Evolutionary conservation across 64 coral and sea anemone genomes (phyloP).

Genomic region (Anthopleura sola): DNA sequence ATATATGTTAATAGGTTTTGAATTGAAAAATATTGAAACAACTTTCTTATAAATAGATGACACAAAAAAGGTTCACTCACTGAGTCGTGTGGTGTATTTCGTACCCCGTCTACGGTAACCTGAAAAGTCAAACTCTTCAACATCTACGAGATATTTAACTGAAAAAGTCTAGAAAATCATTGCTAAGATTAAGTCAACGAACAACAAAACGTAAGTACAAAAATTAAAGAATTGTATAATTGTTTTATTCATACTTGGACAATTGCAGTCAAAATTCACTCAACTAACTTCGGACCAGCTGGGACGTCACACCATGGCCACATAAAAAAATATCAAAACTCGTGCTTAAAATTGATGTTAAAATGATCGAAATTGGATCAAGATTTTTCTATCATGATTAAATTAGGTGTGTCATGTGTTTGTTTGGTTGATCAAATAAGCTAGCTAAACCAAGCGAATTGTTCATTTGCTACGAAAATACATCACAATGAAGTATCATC

Average conservation of each 20-base stretch:
- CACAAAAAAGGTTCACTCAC: not conserved
- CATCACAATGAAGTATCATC: too few species aligned
- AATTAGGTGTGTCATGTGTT: too few species aligned
- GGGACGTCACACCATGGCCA: not conserved
- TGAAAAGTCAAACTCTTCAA: too few species aligned
- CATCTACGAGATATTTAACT: too few species aligned
- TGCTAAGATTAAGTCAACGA: not conserved
- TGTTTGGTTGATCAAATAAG: too few species aligned
- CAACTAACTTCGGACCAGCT: not conserved
- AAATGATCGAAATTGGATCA: too few species aligned
- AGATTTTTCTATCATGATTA: too few species aligned
- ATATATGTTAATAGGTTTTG: not conserved
- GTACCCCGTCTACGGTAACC: too few species aligned
- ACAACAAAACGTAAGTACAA: not conserved
- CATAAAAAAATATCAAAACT: not conserved
- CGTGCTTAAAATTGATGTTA: not conserved
- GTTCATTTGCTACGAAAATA: too few species aligned
- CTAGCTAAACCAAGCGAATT: too few species aligned
- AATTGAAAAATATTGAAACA: not conserved
- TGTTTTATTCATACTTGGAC: not conserved
- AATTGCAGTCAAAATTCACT: not conserved
- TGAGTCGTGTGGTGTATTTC: not conserved
- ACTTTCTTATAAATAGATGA: conserved; percentile 1
- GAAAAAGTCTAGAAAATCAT: not conserved
- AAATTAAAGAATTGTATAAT: not conserved